Evolutionary conservation across 2,113 vertebrate species (phyloP).

Genomic region (Bolborhynchus lineola): DNA sequence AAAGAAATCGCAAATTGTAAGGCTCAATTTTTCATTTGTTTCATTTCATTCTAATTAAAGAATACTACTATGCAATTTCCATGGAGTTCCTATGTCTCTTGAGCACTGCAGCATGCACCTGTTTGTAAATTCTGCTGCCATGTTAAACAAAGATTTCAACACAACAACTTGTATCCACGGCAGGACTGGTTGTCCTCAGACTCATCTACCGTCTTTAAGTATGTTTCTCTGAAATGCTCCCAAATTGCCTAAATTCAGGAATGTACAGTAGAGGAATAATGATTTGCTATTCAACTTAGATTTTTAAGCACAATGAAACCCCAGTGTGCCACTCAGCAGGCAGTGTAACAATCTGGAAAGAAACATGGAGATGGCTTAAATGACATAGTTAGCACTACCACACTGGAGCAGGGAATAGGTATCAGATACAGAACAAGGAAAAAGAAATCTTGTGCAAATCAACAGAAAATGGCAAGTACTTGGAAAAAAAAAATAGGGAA

Average conservation of each 20-base stretch:
- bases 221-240: not conserved
- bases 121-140: not conserved
- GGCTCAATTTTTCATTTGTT: not conserved
- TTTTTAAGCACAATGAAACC: not conserved
- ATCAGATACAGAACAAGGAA: not conserved
- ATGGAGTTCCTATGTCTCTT: not conserved
- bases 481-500: not conserved
- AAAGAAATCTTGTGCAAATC: not conserved
- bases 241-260: not conserved
- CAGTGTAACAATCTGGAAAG: not conserved
- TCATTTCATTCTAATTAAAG: not conserved
- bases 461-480: not conserved
- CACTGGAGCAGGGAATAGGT: not conserved
- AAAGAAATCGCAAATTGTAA: not conserved
- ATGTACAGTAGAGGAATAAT: not conserved
- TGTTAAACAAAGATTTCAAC: not conserved
- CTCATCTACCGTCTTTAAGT: not conserved
- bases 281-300: not conserved
- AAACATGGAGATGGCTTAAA: not conserved
- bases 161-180: not conserved
- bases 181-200: not conserved
- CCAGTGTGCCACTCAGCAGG: fast-evolving
- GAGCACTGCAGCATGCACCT: not conserved
- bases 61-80: not conserved
- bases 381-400: not conserved